Evolutionary conservation across 2,888 invertebrate species (phyloP), one percentile per base, ranked within the genome.

Genomic region (Phaonia tiefii): DNA sequence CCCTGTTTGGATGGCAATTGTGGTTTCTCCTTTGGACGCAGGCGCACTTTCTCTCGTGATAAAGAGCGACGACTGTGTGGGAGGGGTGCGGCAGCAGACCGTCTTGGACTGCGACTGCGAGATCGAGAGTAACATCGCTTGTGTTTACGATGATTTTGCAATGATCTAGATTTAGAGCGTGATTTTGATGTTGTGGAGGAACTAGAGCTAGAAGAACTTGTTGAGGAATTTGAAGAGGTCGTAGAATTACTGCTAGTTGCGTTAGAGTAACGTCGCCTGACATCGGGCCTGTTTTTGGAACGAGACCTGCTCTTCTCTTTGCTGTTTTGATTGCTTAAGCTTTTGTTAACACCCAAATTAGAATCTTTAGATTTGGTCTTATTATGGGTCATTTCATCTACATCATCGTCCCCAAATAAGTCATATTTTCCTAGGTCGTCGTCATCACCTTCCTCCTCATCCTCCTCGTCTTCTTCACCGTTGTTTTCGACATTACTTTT

Each of bases 341-440:
- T 51, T 56, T 66, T 42, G 56, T 73, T 66, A 31, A 15, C 20
- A 13, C 37, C 31, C 39, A 67, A 37, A 17, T 73, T 8, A 31
- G 3, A 58, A 10, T 82, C 75, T 4, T 69, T 72, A 11, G 69
- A 60, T 69, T 80, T 82, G 4, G 44, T 25, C 56, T 71, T 60
- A 58, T 80, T 79, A 31, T 75, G 37, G 54, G 79, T 42, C 22
- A 78, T 49, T 66, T 75, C 75, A 7, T 77, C 78, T 2, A 92
- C 93, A 58, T 93, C 93, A 79, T 94, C 94, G 83, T 93, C 93
- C 79, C 94, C 95, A 94, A 95, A 95, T 54, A 96, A 91, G 88
- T 95, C 95, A 89, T 96, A 96, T 88, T 96, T 96, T 25, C 95
- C 94, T 63, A 96, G 91, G 89, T 96, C 95, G 11, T 93, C 95